Evolutionary conservation across 2,113 vertebrate genomes (phyloP), one percentile per base, ranked within the genome.

Genomic region (Cololabis saira): DNA sequence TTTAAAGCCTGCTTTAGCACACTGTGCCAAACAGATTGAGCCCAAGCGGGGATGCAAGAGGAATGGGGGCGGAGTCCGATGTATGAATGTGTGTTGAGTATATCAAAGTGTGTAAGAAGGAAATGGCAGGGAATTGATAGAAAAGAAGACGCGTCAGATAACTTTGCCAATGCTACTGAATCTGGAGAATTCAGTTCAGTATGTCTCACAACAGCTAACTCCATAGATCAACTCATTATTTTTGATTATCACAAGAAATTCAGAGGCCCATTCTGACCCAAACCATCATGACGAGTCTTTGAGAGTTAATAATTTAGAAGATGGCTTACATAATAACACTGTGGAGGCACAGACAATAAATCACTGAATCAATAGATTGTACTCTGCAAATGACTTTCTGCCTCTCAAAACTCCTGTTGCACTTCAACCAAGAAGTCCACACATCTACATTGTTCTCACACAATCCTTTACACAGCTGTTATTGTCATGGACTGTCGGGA

Each of bases 1-100:
- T 91, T 90, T 88, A 92, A 89, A 85, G 82, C 83, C 84, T 79
- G 73, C 83, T 87, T 86, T 84, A 83, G 86, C 72, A 73, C 73
- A 66, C 65, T 70, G 75, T 88, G 87, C 83, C 87, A 86, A 87
- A 89, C 73, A 84, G 83, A 87, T 81, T 88, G 85, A 86, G 77
- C 74, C 66, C 56, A 70, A 85, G 79, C 70, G 47, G 63, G 72
- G 85, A 62, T 78, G 56, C 64, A 81, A 79, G 74, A 67, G 72
- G 60, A 70, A 76, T 49, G 16, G 57, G 78, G 72, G 73, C 18
- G 74, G 70, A 78, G 83, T 71, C 69, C 67, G 72, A 82, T 75
- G 71, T 65, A 72, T 71, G 73, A 67, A 83, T 83, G 73, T 74
- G 76, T 72, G 58, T 24, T 3, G 52, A 75, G 45, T 45, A 44